Evolutionary conservation across 2,888 invertebrate species (phyloP), one percentile per base, ranked within the genome.

Genomic region (Drosophila emarginata): DNA sequence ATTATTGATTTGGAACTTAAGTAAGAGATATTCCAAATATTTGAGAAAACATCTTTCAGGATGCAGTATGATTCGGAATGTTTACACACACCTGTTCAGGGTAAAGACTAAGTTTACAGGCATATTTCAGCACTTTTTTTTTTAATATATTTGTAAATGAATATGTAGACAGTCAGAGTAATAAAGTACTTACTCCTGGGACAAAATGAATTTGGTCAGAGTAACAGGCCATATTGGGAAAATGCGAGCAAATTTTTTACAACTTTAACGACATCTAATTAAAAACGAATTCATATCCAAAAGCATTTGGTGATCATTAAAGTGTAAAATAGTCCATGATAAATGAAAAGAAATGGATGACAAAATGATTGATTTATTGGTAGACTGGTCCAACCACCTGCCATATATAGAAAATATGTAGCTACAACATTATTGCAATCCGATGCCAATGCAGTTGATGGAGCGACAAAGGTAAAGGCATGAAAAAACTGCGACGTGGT

Each of bases 191-290:
- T 61, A 65, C 21, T 21, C 21, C 28, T 18, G 61, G 61, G 61
- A 62, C 59, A 45, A 36, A 61, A 39, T 9, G 1, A 54, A 14
- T 45, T 73, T 69, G 70, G 69, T 14, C 61, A 58, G 36, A 40
- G 26, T 57, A 54, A 65, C 2, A 54, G 26, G 18, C 67, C 78
- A 62, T 71, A 70, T 67, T 69, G 54, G 77, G 71, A 45, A 67
- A 88, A 74, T 63, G 68, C 74, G 82, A 81, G 74, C 77, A 87
- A 84, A 77, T 74, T 81, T 72, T 86, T 86, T 69, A 87, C 86
- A 65, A 77, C 85, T 87, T 84, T 88, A 81, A 84, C 89, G 79
- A 79, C 81, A 73, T 88, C 77, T 84, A 88, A 84, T 84, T 88
- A 84, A 84, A 88, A 72, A 65, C 64, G 68, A 79, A 81, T 74